Evolutionary conservation across 2,797 vertebrate genomes (phyloP).

Genomic region (Poecilia picta): DNA sequence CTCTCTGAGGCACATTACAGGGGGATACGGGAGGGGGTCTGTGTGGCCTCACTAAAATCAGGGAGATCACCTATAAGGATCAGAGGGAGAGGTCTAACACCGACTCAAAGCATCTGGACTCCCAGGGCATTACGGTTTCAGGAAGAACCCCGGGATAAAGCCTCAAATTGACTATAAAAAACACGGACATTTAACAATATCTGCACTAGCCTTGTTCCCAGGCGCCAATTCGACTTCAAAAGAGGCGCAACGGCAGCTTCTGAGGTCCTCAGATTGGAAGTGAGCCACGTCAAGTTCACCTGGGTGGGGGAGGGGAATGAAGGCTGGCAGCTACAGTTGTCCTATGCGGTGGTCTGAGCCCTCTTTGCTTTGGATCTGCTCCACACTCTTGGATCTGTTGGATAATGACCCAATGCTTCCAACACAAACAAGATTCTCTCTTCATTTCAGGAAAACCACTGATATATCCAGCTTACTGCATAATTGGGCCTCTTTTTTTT

Average conservation of each 20-base stretch:
- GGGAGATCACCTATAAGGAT: conserved; percentile 82
- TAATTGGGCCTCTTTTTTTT: conserved; percentile 67
- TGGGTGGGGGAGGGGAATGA: conserved; percentile 55
- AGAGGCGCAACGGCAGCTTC: conserved; percentile 10
- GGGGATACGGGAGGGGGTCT: conserved; percentile 68
- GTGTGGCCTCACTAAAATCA: conserved; percentile 84
- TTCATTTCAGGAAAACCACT: conserved; percentile 46
- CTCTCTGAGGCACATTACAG: conserved; percentile 79
- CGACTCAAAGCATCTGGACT: conserved; percentile 71
- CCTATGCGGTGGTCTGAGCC: conserved; percentile 60
- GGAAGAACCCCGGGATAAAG: conserved; percentile 65
- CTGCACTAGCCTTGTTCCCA: conserved; percentile 48
- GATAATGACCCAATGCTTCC: conserved; percentile 36
- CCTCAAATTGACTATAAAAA: conserved; percentile 45
- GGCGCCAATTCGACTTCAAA: conserved; percentile 67
- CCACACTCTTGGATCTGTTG: conserved; percentile 40
- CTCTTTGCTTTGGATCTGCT: conserved; percentile 63
- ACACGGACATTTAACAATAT: conserved; percentile 72
- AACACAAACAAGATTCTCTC: conserved; percentile 55
- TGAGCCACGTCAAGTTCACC: conserved; percentile 67
- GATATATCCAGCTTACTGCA: conserved; percentile 66
- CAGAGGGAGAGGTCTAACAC: conserved; percentile 77
- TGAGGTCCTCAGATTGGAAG: conserved; percentile 55
- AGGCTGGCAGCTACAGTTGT: conserved; percentile 55
- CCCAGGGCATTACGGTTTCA: conserved; percentile 72